A percentile compares a stretch with the other conserved stretches of the same genome.
Evolutionary conservation across 2,888 invertebrate species (phyloP).

Genomic region (Eristalis intricaria): DNA sequence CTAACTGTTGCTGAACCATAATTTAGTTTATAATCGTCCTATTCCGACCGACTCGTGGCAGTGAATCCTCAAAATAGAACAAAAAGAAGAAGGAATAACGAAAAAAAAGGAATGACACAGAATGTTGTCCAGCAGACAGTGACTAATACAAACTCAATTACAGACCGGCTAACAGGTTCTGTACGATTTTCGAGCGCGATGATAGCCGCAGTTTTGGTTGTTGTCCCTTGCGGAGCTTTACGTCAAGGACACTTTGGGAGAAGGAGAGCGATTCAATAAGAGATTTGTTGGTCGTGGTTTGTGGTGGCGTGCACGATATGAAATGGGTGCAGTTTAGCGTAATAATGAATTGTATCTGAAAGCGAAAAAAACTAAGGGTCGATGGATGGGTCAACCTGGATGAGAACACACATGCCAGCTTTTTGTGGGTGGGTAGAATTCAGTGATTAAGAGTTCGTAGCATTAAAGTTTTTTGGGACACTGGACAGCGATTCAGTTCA

Average conservation of each 20-base stretch:
- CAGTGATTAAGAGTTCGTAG: slow-evolving; percentile 18
- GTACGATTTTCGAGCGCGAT: slow-evolving; percentile 12
- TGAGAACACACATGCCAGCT: not conserved
- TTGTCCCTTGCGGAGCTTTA: slow-evolving; percentile 11
- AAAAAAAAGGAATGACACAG: not conserved
- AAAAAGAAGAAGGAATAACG: slow-evolving; percentile 2
- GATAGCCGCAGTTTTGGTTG: slow-evolving; percentile 20
- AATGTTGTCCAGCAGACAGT: not conserved
- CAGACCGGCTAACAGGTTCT: slow-evolving; percentile 17
- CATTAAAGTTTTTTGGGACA: not conserved
- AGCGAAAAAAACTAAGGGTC: not conserved
- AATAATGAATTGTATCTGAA: slow-evolving; percentile 32
- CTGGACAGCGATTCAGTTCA: not conserved
- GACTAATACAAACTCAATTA: not conserved
- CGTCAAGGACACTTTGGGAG: slow-evolving; percentile 15
- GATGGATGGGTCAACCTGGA: slow-evolving; percentile 2
- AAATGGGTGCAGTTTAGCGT: slow-evolving; percentile 47
- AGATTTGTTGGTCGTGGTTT: slow-evolving; percentile 38
- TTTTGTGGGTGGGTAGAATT: not conserved
- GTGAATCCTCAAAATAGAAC: not conserved
- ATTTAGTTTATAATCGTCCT: slow-evolving; percentile 34
- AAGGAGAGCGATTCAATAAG: slow-evolving; percentile 18
- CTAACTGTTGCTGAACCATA: slow-evolving; percentile 46
- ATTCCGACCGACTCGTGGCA: slow-evolving; percentile 13
- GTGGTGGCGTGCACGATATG: not conserved